phyloP scores from a whole-genome alignment of 2,888 invertebrate genomes.

The Rosalia funebris region DNA sequence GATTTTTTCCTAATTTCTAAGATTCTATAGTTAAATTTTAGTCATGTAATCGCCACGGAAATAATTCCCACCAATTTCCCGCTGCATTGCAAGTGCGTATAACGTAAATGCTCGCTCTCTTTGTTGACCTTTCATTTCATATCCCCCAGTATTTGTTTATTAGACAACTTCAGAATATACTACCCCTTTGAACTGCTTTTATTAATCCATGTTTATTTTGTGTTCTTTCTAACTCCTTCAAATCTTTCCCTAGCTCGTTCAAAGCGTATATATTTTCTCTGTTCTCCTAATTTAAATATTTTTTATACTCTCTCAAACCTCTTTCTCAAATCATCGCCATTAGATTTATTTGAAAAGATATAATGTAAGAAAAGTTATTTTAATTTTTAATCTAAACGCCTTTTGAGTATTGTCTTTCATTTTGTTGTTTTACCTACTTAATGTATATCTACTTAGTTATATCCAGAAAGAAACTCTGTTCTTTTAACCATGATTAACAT shows the following conservation, averaged over 20 bases:
- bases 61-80: too few species aligned
- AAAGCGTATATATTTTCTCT: not conserved
- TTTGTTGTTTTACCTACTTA: slow-evolving; percentile 30
- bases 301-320: not conserved
- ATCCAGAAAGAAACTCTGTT: slow-evolving; percentile 52
- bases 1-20: too few species aligned
- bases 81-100: too few species aligned
- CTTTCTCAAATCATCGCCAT: not conserved
- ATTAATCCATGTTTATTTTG: not conserved
- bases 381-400: not conserved
- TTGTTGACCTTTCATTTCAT: too few species aligned
- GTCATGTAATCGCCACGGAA: too few species aligned
- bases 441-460: slow-evolving; percentile 37
- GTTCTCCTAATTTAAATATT: not conserved
- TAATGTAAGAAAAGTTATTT: not conserved
- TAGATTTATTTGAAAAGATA: not conserved
- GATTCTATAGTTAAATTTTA: too few species aligned
- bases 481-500: slow-evolving; percentile 48
- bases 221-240: not conserved
- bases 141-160: too few species aligned
- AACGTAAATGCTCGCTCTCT: too few species aligned
- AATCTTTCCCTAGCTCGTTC: not conserved
- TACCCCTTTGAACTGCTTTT: not conserved
- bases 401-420: slow-evolving; percentile 1
- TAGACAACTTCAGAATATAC: too few species aligned